Conservation (phyloP, 2,113 vertebrate species). For the Neogale vison region DNA sequence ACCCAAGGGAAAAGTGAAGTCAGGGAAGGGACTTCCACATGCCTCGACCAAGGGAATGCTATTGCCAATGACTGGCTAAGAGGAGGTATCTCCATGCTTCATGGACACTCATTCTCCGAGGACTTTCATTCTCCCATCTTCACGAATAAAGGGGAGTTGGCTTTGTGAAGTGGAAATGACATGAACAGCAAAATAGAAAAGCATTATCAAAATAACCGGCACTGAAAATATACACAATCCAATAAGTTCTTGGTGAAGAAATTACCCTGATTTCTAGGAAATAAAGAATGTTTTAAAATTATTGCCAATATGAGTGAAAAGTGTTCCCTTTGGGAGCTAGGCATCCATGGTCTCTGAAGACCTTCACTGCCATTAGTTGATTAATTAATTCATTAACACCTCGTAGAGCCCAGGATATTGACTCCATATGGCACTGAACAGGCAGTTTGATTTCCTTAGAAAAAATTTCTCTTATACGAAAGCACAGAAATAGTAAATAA, state of each 20-base stretch:
- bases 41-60: background rate
- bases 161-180: slow-evolving; percentile 43
- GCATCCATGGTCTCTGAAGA: slow-evolving; percentile 78
- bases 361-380: slow-evolving; percentile 85
- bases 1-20: background rate
- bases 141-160: slow-evolving; percentile 24
- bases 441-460: slow-evolving; percentile 77
- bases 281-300: slow-evolving; percentile 63
- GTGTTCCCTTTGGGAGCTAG: slow-evolving; percentile 79
- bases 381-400: slow-evolving; percentile 89
- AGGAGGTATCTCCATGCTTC: background rate
- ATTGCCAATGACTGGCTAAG: background rate
- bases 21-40: background rate
- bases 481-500: slow-evolving; percentile 81
- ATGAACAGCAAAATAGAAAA: slow-evolving; percentile 27
- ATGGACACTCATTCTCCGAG: background rate
- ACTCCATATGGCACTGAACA: slow-evolving; percentile 78
- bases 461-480: slow-evolving; percentile 71
- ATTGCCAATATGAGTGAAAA: slow-evolving; percentile 72
- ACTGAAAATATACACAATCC: slow-evolving; percentile 12
- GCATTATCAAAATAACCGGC: background rate
- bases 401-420: slow-evolving; percentile 80
- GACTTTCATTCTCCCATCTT: background rate
- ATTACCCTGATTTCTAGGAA: slow-evolving; percentile 58
- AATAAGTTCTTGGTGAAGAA: slow-evolving; percentile 39